phyloP scores from a whole-genome alignment of 2,113 vertebrate genomes.

The Forbesichthys papilliferus region DNA sequence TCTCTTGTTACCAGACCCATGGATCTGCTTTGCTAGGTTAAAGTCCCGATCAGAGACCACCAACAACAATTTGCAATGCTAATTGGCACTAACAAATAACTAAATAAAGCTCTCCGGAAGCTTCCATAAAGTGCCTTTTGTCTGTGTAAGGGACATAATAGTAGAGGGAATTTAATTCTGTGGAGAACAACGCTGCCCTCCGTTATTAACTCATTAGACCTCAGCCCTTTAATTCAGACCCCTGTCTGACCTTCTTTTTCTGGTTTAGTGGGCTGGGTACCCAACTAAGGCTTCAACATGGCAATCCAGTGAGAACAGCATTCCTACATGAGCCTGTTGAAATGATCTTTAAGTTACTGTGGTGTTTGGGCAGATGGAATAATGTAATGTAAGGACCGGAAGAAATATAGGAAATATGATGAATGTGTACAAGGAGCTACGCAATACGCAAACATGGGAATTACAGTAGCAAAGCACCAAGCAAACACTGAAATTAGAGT shows the following conservation, averaged over 20 bases:
- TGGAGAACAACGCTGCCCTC: constrained; percentile 56
- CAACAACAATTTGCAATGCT: constrained; percentile 74
- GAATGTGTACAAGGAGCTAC: constrained; percentile 44
- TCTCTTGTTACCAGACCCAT: constrained; percentile 53
- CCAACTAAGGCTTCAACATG: constrained; percentile 39
- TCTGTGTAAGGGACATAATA: constrained; percentile 62
- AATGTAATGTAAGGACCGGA: constrained; percentile 20
- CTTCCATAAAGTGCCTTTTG: constrained; percentile 67
- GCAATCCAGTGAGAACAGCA: constrained; percentile 11
- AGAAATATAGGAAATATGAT: constrained; percentile 18
- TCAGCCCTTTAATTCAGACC: constrained; percentile 57
- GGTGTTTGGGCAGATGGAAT: constrained; percentile 8
- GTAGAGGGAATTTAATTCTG: constrained; percentile 59
- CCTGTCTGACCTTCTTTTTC: constrained; percentile 57
- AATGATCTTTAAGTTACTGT: constrained; percentile 7
- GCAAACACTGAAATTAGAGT: constrained; percentile 46
- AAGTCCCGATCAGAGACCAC: constrained; percentile 74
- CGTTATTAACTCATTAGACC: constrained; percentile 70
- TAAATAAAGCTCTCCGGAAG: constrained; percentile 65
- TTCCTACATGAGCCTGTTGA: not conserved
- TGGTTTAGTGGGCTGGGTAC: constrained; percentile 43
- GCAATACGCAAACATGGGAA: constrained; percentile 50
- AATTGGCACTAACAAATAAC: constrained; percentile 74
- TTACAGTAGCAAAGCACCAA: constrained; percentile 23
- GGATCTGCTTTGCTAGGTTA: constrained; percentile 75